Evolutionary conservation across 2,888 invertebrate genomes (phyloP).

Genomic region (Xylota sylvarum): DNA sequence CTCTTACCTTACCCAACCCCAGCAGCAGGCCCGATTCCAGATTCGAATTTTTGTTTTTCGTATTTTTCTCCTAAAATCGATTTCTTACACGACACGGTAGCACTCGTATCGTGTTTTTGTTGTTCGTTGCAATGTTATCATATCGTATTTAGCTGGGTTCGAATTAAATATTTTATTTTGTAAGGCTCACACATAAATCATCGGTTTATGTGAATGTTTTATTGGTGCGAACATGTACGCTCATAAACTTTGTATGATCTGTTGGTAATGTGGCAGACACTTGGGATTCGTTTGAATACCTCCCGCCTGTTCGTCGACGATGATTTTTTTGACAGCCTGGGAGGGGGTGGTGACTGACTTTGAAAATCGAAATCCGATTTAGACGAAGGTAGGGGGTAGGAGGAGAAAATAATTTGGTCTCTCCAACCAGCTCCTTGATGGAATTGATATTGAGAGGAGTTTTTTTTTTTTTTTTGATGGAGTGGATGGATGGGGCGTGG

Average conservation of each 20-base stretch:
- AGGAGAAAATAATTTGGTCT: conserved; percentile 14
- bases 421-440: background rate
- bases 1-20: background rate
- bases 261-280: conserved; percentile 37
- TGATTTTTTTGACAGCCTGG: background rate
- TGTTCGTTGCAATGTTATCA: background rate
- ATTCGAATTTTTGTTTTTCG: background rate
- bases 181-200: conserved; percentile 48
- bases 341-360: background rate
- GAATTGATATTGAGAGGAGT: background rate
- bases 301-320: background rate
- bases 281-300: conserved; percentile 4
- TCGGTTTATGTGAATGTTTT: conserved; percentile 32
- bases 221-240: conserved; percentile 27
- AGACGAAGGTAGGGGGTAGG: background rate
- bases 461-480: background rate
- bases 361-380: conserved; percentile 32
- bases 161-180: conserved; percentile 32
- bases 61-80: background rate
- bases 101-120: background rate
- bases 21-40: background rate
- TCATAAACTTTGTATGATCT: conserved; percentile 44
- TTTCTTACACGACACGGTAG: background rate
- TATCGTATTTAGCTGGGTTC: background rate
- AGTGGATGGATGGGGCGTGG: background rate